Evolutionary conservation across 2,888 invertebrate genomes (phyloP).

Genomic region (Lycocerus yunnanus): DNA sequence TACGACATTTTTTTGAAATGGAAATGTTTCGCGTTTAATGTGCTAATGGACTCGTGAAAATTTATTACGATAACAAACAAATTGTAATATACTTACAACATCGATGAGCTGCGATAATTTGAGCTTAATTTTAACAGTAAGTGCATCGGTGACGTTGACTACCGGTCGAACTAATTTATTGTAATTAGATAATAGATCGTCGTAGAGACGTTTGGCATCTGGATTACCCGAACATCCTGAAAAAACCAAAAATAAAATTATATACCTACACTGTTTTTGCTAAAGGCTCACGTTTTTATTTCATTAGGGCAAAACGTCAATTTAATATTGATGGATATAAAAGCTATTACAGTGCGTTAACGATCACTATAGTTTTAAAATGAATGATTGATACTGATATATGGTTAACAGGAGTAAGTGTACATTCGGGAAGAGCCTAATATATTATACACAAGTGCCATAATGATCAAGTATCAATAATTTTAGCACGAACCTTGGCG

Average conservation of each 20-base stretch:
- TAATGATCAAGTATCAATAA: neutral
- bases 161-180: constrained; percentile 87
- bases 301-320: neutral
- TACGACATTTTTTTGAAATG: neutral
- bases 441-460: neutral
- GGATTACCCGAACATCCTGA: constrained; percentile 85
- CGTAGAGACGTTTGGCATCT: constrained; percentile 86
- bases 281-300: neutral
- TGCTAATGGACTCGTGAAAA: neutral
- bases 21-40: neutral
- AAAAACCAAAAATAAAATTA: constrained; percentile 41
- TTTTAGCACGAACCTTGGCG: neutral
- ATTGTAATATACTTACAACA: constrained; percentile 69
- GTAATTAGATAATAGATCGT: constrained; percentile 84
- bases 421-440: neutral
- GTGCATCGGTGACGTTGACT: constrained; percentile 81
- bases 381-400: neutral
- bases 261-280: constrained; percentile 8
- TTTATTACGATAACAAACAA: neutral
- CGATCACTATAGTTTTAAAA: neutral
- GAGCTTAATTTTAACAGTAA: constrained; percentile 84
- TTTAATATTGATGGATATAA: neutral
- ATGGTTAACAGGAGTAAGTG: neutral
- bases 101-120: constrained; percentile 88
- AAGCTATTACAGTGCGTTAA: neutral